Evolutionary conservation across 2,113 vertebrate genomes (phyloP).

Genomic region (Empidonax alnorum): DNA sequence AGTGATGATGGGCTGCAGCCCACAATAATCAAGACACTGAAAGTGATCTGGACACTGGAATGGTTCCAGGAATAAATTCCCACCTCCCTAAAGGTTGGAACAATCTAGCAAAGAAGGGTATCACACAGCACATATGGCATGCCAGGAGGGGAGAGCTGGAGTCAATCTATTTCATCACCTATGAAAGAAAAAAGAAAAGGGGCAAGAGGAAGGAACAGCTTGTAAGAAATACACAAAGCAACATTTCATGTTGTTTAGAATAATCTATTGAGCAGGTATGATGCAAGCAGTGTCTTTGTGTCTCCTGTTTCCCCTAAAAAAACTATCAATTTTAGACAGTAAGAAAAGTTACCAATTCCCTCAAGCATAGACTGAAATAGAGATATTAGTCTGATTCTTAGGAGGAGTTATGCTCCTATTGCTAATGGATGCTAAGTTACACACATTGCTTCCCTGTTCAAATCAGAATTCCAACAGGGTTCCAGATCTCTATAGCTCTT

Average conservation of each 20-base stretch:
- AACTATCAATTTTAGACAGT: not conserved
- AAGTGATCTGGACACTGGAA: constrained; percentile 27
- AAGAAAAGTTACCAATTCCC: not conserved
- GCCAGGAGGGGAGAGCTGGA: constrained; percentile 23
- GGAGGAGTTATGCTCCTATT: not conserved
- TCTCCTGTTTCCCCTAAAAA: not conserved
- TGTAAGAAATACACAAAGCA: not conserved
- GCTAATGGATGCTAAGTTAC: not conserved
- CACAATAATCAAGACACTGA: constrained; percentile 13
- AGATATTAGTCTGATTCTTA: not conserved
- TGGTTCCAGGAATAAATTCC: constrained; percentile 31
- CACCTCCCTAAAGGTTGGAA: constrained; percentile 5
- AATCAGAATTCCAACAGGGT: not conserved
- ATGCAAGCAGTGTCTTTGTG: not conserved
- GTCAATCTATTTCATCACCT: constrained; percentile 8
- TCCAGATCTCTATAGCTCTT: not conserved
- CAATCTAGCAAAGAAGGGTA: not conserved
- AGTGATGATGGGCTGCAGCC: not conserved
- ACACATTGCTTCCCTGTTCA: not conserved
- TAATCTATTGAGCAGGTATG: not conserved
- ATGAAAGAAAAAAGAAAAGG: not conserved
- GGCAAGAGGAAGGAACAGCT: not conserved
- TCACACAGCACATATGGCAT: constrained; percentile 36
- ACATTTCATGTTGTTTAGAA: not conserved
- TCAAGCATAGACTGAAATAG: not conserved